Evolutionary conservation across 2,797 vertebrate species (phyloP), one percentile per base, ranked within the genome.

Genomic region (Helicolenus hilgendorfi): DNA sequence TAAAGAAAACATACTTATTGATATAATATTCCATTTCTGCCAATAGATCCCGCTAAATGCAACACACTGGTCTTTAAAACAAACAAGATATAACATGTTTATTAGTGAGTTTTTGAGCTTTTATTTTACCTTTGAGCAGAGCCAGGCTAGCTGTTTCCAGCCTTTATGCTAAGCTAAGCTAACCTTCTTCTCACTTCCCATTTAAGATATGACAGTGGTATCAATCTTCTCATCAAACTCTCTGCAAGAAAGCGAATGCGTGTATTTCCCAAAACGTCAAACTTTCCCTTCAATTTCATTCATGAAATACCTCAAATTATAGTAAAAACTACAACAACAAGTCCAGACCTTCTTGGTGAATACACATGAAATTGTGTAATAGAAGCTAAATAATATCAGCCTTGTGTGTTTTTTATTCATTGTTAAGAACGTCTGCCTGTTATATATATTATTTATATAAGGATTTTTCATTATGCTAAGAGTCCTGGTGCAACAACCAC

Each of bases 81-180:
- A 49, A 49, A 49, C 41, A 0, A 18, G 6, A 45, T 35, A 5
- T 49, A 6, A 36, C 33, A 1, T 62, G 14, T 72, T 81, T 20
- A 33, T 36, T 55, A 4, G 41, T 71, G 24, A 49, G 35, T 31
- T 64, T 26, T 45, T 45, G n/a, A 64, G 31, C n/a, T 45, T 72
- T 5, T 82, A 49, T 33, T 27, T 53, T 1, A 36, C 75, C 1
- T 26, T 62, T 67, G 20, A 26, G 72, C 69, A 38, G 11, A 77
- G 6, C 76, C 67, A 33, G 45, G 10, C 27, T 8, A 15, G 33
- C 33, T 56, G 9, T 60, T 81, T 60, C 49, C 9, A 49, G 59
- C 77, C 68, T 38, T 69, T n/a, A 13, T 35, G 45, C 74, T 31
- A 62, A 81, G 58, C 63, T 79, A 72, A 64, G 2, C 13, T 80